phyloP scores from a whole-genome alignment of 2,113 vertebrate genomes.

The Pseudorectes ferrugineus region DNA sequence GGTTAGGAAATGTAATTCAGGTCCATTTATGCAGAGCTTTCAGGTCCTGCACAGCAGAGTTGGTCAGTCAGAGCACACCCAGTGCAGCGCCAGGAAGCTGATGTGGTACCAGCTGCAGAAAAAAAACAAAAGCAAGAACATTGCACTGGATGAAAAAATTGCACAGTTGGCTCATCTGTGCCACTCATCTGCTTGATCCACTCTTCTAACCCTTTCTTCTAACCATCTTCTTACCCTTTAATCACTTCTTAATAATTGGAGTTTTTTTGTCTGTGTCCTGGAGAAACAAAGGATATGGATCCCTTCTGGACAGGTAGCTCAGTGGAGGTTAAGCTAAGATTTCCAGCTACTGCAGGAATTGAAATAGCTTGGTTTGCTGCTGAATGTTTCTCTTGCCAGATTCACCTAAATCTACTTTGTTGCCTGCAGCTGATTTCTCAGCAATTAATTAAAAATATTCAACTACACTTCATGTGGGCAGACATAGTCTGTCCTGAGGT shows the following conservation, averaged over 20 bases:
- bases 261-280: background rate
- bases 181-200: background rate
- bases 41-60: rapidly evolving
- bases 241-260: background rate
- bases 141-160: background rate
- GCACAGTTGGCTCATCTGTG: background rate
- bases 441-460: background rate
- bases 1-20: background rate
- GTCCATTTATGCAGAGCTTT: background rate
- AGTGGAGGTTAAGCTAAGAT: background rate
- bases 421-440: background rate
- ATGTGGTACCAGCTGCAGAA: background rate
- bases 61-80: background rate
- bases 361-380: background rate
- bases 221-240: background rate
- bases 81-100: background rate
- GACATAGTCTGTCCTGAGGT: background rate
- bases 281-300: background rate
- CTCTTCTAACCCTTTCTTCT: background rate
- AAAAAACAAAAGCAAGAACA: background rate
- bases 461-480: background rate
- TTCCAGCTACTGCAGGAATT: background rate
- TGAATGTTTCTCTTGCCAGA: background rate
- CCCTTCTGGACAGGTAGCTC: background rate
- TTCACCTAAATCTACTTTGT: background rate